Percentiles rank a stretch among this genome's conserved stretches.
phyloP scores from a whole-genome alignment of 2,888 invertebrate species.

The Zhengitettix transpicula region DNA sequence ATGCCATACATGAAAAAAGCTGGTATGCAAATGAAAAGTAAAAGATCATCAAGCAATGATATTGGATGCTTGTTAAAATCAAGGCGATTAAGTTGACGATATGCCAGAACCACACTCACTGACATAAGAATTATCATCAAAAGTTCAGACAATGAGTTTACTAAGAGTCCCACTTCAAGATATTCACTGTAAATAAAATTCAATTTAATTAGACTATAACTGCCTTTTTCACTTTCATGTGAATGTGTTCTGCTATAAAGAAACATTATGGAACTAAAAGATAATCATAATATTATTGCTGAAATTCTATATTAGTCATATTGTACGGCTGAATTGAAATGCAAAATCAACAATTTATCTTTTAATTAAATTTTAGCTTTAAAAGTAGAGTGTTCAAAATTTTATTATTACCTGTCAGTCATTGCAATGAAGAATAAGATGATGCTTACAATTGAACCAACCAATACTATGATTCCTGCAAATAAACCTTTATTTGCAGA shows the following conservation, averaged over 20 bases:
- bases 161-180: constrained; percentile 29
- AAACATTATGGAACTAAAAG: no score
- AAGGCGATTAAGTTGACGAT: constrained; percentile 42
- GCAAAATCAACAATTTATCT: no score
- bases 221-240: no score
- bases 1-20: constrained; percentile 55
- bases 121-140: constrained; percentile 38
- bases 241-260: no score
- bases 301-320: no score
- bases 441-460: constrained; percentile 36
- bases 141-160: constrained; percentile 36
- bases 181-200: constrained; percentile 25
- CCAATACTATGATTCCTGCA: constrained; percentile 44
- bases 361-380: background rate
- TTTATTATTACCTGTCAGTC: constrained; percentile 29
- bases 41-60: constrained; percentile 48
- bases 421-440: constrained; percentile 42
- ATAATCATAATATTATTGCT: no score
- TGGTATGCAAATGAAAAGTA: constrained; percentile 53
- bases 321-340: no score
- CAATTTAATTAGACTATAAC: background rate
- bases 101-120: constrained; percentile 39
- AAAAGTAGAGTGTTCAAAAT: background rate
- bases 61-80: constrained; percentile 47
- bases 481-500: constrained; percentile 61